phyloP scores from a whole-genome alignment of 2,888 invertebrate species.

The Drosophila histrio region DNA sequence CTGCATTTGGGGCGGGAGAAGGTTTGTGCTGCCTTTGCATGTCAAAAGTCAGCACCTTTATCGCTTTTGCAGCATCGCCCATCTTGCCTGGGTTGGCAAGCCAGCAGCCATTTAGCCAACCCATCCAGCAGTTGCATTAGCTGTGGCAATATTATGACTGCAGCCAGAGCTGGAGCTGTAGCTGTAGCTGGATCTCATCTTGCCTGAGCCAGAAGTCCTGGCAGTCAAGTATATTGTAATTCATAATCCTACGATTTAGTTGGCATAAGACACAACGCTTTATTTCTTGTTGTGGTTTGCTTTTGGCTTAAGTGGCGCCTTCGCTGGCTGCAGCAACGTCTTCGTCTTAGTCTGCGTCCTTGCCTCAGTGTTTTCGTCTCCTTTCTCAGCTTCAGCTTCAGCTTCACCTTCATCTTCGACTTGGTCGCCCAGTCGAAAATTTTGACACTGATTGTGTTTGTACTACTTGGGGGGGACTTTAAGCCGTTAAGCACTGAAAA shows the following conservation, averaged over 20 bases:
- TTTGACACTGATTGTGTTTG: slow-evolving; percentile 79
- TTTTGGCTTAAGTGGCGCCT: slow-evolving; percentile 66
- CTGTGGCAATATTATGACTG: slow-evolving; percentile 77
- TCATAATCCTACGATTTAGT: slow-evolving; percentile 78
- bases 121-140: slow-evolving; percentile 60
- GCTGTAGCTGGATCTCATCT: slow-evolving; percentile 4
- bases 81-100: slow-evolving; percentile 8
- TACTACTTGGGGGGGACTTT: slow-evolving; percentile 36
- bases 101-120: slow-evolving; percentile 51
- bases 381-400: slow-evolving; percentile 5
- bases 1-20: slow-evolving; percentile 5
- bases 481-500: slow-evolving; percentile 71
- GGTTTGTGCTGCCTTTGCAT: slow-evolving; percentile 55
- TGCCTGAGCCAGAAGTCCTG: slow-evolving; percentile 33
- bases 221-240: slow-evolving; percentile 76
- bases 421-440: slow-evolving; percentile 55
- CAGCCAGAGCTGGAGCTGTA: slow-evolving; percentile 7
- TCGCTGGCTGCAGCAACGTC: slow-evolving; percentile 12
- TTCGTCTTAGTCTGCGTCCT: slow-evolving; percentile 7
- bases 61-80: slow-evolving; percentile 51
- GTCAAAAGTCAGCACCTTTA: slow-evolving; percentile 79
- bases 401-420: slow-evolving; percentile 28
- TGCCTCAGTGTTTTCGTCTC: slow-evolving; percentile 22
- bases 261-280: slow-evolving; percentile 77
- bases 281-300: slow-evolving; percentile 73